phyloP scores from a whole-genome alignment of 2,797 vertebrate genomes.

The Pangasius mekongensis region DNA sequence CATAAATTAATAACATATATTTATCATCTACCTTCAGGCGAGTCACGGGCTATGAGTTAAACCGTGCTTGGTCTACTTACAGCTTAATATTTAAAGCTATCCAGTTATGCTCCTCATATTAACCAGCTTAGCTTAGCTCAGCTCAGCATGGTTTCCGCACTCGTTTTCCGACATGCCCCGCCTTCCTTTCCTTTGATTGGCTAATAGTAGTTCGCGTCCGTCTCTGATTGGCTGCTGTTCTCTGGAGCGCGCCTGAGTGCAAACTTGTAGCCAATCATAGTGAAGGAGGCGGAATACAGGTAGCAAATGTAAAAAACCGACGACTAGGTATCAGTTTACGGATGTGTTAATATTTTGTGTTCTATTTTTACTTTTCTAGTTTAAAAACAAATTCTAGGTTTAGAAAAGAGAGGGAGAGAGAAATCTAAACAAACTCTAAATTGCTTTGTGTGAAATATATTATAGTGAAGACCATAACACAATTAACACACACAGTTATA shows the following conservation, averaged over 20 bases:
- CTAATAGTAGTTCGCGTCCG: neutral
- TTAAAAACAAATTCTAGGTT: neutral
- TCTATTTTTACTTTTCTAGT: neutral
- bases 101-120: neutral
- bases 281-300: neutral
- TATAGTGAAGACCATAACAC: neutral
- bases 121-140: neutral
- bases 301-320: neutral
- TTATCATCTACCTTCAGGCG: neutral
- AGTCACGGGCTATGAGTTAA: neutral
- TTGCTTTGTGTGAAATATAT: neutral
- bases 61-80: neutral
- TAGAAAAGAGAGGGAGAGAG: neutral
- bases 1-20: neutral
- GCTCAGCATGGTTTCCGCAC: neutral
- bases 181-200: neutral
- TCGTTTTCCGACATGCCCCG: neutral
- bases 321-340: neutral
- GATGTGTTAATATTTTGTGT: neutral
- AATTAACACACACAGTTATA: no score
- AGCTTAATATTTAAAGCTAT: neutral
- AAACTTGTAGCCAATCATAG: conserved; percentile 19
- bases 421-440: neutral
- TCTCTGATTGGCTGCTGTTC: neutral
- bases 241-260: neutral